Evolutionary conservation across 2,888 invertebrate genomes (phyloP).

Genomic region (Smittia aterrima): DNA sequence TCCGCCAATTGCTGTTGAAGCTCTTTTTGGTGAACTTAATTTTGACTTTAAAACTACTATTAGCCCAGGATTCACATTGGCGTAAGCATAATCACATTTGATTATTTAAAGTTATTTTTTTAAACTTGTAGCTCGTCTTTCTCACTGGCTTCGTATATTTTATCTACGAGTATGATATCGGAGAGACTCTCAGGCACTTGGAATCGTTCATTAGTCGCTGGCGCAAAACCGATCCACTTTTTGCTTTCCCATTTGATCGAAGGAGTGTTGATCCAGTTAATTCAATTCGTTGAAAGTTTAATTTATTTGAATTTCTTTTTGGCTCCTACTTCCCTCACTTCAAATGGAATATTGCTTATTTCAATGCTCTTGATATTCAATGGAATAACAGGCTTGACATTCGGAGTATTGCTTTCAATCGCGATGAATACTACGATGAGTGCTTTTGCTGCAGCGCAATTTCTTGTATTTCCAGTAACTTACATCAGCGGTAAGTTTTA

Average conservation of each 20-base stretch:
- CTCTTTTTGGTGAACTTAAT: constrained; percentile 49
- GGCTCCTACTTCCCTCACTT: background rate
- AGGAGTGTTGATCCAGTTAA: constrained; percentile 63
- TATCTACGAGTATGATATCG: constrained; percentile 69
- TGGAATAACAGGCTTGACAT: constrained; percentile 74
- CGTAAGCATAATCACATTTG: constrained; percentile 56
- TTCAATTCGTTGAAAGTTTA: constrained; percentile 55
- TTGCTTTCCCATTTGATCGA: constrained; percentile 69
- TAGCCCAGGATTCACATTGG: constrained; percentile 72
- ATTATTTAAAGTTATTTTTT: constrained; percentile 1
- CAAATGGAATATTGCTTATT: constrained; percentile 49
- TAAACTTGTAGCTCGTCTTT: constrained; percentile 76
- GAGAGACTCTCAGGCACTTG: constrained; percentile 74
- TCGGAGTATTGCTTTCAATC: constrained; percentile 73
- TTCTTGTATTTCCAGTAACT: background rate
- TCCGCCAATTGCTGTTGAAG: background rate
- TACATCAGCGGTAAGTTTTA: too few species aligned
- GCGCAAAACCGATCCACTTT: constrained; percentile 70
- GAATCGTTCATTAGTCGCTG: constrained; percentile 76
- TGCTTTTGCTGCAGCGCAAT: background rate
- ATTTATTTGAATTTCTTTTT: background rate
- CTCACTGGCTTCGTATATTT: constrained; percentile 73
- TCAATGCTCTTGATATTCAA: constrained; percentile 60
- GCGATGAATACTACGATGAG: constrained; percentile 46
- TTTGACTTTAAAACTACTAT: constrained; percentile 69